A percentile compares a stretch with the other conserved stretches of the same genome.
Conservation (phyloP, 2,888 invertebrate species). For the Drosophila demipolita region DNA sequence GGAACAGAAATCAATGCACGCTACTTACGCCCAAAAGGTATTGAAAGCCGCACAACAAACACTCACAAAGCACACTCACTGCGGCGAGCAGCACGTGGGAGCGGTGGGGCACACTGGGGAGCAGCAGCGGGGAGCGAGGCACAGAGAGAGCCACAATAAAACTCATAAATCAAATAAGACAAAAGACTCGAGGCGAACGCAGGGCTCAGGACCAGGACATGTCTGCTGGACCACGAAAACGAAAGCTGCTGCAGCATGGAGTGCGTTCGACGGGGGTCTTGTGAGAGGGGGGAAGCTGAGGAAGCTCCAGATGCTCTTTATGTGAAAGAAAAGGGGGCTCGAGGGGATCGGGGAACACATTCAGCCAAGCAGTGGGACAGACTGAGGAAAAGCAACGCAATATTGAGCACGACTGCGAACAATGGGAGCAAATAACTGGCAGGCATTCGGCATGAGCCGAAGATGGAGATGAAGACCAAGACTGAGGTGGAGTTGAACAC, state of each 20-base stretch:
- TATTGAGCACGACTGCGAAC: conserved; percentile 76
- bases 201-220: conserved; percentile 48
- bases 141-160: conserved; percentile 75
- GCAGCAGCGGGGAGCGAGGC: conserved; percentile 1
- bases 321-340: background rate
- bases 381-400: conserved; percentile 59
- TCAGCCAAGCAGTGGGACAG: conserved; percentile 2
- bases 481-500: conserved; percentile 10
- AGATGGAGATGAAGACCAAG: conserved; percentile 29
- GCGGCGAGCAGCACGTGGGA: conserved; percentile 10
- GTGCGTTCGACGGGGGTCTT: conserved; percentile 38
- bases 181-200: conserved; percentile 80
- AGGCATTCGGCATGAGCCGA: conserved; percentile 71
- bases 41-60: conserved; percentile 50
- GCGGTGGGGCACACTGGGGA: background rate
- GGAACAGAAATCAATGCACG: conserved; percentile 70
- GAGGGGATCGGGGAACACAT: background rate
- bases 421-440: conserved; percentile 80
- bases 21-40: conserved; percentile 63
- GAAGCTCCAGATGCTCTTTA: conserved; percentile 26
- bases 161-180: conserved; percentile 83
- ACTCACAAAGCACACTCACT: conserved; percentile 26
- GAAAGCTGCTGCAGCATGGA: conserved; percentile 49
- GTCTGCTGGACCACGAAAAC: conserved; percentile 51
- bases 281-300: conserved; percentile 27